A percentile compares a stretch with the other conserved stretches of the same genome.
These are phyloP conservation scores for Drosophila kambysellisi DNA, from an alignment of 2,888 invertebrate genomes.

Conservation along the genomic window DNA sequence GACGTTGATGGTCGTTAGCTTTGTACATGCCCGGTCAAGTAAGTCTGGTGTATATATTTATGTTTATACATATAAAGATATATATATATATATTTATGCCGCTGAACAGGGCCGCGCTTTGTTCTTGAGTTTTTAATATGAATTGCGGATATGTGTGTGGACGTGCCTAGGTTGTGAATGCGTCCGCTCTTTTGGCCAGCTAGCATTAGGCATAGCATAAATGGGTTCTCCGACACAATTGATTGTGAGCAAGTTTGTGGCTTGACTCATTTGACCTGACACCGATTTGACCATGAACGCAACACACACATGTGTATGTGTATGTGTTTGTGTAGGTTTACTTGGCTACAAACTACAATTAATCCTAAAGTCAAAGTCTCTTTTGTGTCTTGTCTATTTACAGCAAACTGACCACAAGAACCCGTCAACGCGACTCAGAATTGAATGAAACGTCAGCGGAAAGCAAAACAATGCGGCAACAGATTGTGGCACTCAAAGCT, in stretches of 20 bases:
- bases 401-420: conserved; percentile 78
- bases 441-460: conserved; percentile 82
- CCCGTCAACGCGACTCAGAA: conserved; percentile 80
- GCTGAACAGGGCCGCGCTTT: conserved; percentile 51
- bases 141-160: conserved; percentile 67
- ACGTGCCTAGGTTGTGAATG: conserved; percentile 66
- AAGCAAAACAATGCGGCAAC: conserved; percentile 83
- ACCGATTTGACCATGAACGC: conserved; percentile 30
- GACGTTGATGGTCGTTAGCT: conserved; percentile 46
- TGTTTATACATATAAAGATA: too few species aligned
- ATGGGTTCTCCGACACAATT: conserved; percentile 17
- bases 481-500: conserved; percentile 81
- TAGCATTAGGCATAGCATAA: conserved; percentile 9
- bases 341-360: too few species aligned
- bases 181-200: neutral
- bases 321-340: neutral
- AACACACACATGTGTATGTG: neutral
- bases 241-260: conserved; percentile 18
- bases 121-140: conserved; percentile 69
- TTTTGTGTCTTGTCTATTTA: conserved; percentile 8
- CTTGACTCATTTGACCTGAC: conserved; percentile 37
- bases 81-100: conserved; percentile 11
- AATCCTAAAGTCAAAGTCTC: neutral
- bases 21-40: conserved; percentile 27
- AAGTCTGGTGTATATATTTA: conserved; percentile 1